These are phyloP conservation scores for Ornithoptera alexandrae DNA, from an alignment of 2,888 invertebrate genomes.

Conservation along the genomic window DNA sequence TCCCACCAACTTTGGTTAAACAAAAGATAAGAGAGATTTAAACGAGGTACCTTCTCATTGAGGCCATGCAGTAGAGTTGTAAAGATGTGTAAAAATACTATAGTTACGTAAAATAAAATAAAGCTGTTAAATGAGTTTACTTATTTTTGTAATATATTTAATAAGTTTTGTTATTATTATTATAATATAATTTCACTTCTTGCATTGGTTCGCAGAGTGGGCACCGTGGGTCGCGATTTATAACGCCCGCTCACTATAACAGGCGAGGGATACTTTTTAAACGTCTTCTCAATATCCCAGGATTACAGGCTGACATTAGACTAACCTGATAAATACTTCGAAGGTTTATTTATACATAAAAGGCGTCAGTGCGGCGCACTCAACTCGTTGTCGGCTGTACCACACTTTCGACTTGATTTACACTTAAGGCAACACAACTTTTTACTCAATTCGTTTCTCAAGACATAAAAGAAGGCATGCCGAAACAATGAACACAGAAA, in stretches of 20 bases:
- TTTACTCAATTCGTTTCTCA: constrained; percentile 38
- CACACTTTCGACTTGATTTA: constrained; percentile 37
- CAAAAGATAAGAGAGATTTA: constrained; percentile 66
- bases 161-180: too few relatives aligned
- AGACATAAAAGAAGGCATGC: constrained; percentile 26
- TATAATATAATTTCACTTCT: too few relatives aligned
- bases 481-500: constrained; percentile 37
- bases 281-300: too few relatives aligned
- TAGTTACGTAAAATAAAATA: background rate
- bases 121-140: too few relatives aligned
- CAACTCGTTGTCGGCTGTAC: constrained; percentile 30
- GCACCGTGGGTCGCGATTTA: too few relatives aligned
- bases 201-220: too few relatives aligned
- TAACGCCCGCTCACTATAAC: too few relatives aligned
- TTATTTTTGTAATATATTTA: too few relatives aligned
- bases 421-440: constrained; percentile 40
- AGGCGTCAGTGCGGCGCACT: constrained; percentile 32
- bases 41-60: constrained; percentile 41
- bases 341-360: background rate
- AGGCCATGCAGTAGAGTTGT: constrained; percentile 39
- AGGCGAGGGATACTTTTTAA: too few relatives aligned
- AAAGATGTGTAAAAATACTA: background rate
- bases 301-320: background rate
- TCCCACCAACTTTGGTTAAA: constrained; percentile 52
- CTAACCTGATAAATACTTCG: background rate